Evolutionary conservation across 2,113 vertebrate genomes (phyloP).

Genomic region (Ptilorrhoa leucosticta): DNA sequence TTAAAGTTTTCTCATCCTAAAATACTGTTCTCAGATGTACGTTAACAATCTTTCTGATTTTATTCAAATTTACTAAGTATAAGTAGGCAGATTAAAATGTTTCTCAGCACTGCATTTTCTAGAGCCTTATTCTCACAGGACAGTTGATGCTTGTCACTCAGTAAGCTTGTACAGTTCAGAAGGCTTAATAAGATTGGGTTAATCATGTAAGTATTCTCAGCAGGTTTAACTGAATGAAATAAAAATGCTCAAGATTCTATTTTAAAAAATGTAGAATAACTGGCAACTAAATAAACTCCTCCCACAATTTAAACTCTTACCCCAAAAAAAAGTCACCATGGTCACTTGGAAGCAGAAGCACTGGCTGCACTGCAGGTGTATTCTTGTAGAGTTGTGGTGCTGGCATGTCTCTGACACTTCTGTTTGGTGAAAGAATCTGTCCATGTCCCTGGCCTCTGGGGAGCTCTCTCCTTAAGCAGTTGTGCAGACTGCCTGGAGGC

Average conservation of each 20-base stretch:
- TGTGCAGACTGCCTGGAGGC: background rate
- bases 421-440: background rate
- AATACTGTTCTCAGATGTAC: background rate
- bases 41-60: background rate
- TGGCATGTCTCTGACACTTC: background rate
- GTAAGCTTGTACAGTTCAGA: background rate
- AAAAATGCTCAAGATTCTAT: background rate
- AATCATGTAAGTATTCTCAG: background rate
- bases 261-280: background rate
- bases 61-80: background rate
- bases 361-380: fast-evolving
- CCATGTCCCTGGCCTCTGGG: background rate
- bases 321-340: background rate
- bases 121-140: background rate
- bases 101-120: background rate
- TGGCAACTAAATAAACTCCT: background rate
- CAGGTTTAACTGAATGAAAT: background rate
- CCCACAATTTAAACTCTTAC: background rate
- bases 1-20: background rate
- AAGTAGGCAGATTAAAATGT: background rate
- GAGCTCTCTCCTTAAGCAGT: background rate
- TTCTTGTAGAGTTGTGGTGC: background rate
- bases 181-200: background rate
- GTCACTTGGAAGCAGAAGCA: background rate
- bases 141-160: background rate